phyloP scores from a whole-genome alignment of 2,113 vertebrate genomes.

The Ageneiosus marmoratus region DNA sequence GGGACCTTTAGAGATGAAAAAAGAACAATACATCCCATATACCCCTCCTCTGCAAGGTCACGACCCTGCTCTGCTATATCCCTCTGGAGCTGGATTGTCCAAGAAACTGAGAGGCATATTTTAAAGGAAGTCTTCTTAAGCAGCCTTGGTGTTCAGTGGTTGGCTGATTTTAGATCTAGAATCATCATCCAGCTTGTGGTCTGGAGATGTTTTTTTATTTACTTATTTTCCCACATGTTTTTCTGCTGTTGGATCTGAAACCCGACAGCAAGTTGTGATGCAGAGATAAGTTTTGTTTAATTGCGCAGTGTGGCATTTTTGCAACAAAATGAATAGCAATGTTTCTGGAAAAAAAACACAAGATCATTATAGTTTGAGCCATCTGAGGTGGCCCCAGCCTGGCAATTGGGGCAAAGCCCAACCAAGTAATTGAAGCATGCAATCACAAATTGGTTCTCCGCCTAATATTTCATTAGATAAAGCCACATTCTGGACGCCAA shows the following conservation, averaged over 20 bases:
- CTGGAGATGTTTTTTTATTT: neutral
- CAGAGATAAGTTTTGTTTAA: slow-evolving; percentile 1
- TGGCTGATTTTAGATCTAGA: slow-evolving; percentile 8
- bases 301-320: neutral
- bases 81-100: slow-evolving; percentile 9
- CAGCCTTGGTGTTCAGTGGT: neutral
- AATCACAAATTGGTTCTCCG: slow-evolving; percentile 79
- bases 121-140: slow-evolving; percentile 4
- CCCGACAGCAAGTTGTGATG: neutral
- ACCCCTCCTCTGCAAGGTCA: slow-evolving; percentile 24
- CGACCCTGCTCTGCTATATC: slow-evolving; percentile 18
- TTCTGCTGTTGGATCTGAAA: neutral
- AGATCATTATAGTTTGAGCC: slow-evolving; percentile 71
- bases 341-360: slow-evolving; percentile 38
- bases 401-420: slow-evolving; percentile 73
- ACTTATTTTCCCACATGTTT: neutral
- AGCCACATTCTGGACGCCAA: slow-evolving; percentile 72
- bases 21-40: slow-evolving; percentile 38
- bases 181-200: neutral
- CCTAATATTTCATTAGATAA: slow-evolving; percentile 79
- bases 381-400: slow-evolving; percentile 68
- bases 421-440: slow-evolving; percentile 78
- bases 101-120: slow-evolving; percentile 2
- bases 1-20: slow-evolving; percentile 32
- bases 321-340: neutral